Evolutionary conservation across 1,140 invertebrate species (phyloP).

Genomic region (Sycophaga agraensis): DNA sequence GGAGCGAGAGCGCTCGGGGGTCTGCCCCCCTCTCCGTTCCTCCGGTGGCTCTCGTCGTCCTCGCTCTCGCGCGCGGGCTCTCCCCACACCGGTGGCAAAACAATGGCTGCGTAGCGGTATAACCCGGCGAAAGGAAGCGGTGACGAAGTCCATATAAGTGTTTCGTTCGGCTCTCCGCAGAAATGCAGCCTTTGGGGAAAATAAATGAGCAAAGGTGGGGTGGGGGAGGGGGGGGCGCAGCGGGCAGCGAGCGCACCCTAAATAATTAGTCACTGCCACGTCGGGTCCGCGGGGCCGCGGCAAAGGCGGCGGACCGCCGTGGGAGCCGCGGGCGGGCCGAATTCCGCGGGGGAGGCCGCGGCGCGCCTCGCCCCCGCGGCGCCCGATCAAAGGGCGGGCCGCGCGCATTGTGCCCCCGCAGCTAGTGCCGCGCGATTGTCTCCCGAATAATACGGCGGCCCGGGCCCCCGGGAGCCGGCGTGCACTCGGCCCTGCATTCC

Average conservation of each 20-base stretch:
- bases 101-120: constrained; percentile 56
- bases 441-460: constrained; percentile 29
- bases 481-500: too few relatives aligned
- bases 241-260: constrained; percentile 46
- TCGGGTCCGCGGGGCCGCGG: constrained; percentile 37
- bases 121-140: constrained; percentile 47
- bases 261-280: constrained; percentile 58
- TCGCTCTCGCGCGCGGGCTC: constrained; percentile 24
- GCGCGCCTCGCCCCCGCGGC: constrained; percentile 27
- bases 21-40: too few relatives aligned
- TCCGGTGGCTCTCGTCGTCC: too few relatives aligned
- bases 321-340: too few relatives aligned
- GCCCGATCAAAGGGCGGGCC: constrained; percentile 25
- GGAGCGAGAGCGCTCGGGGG: too few relatives aligned
- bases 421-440: constrained; percentile 26
- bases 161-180: constrained; percentile 51
- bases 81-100: constrained; percentile 42
- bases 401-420: constrained; percentile 17
- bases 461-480: too few relatives aligned
- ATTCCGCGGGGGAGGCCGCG: too few relatives aligned
- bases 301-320: constrained; percentile 13
- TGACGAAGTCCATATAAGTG: constrained; percentile 59
- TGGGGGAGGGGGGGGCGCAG: constrained; percentile 33
- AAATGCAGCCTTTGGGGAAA: constrained; percentile 53
- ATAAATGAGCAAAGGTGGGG: constrained; percentile 42